Base-by-base conservation (phyloP, 2,797 vertebrate species). In the Sebastes goodei region DNA sequence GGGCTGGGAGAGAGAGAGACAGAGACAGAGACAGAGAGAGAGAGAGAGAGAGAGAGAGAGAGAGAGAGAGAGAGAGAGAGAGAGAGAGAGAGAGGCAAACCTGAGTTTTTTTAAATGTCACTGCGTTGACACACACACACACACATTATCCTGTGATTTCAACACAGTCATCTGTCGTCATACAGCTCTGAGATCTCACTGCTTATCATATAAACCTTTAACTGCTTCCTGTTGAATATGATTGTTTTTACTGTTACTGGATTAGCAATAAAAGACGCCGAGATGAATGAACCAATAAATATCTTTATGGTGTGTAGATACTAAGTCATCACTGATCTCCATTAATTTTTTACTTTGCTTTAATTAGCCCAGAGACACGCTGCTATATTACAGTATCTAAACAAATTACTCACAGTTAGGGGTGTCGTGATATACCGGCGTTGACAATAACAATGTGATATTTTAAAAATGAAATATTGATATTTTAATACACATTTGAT, bases 41-140 rank as follows among this genome's bases (percentile, higher is more conserved):
- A 32, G 29, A 35, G 33, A 12, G 33, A 35, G 33, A 5, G 11
- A 12, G 33, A 33, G 33, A 33, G 10, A 10, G 32, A 33, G 32
- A 33, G 32, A 33, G 32, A 32, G 2, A 33, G 32, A 33, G 32
- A 32, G 32, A 32, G 32, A 9, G 30, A 32, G 30, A 32, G 30
- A 32, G 30, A 32, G 30, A 32, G 30, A 32, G 30, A 71, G 68
- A 33, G 60, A 86, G 14, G 49, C 42, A 9, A 74, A 72, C 59
- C 23, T 76, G 66, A 89, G 82, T 63, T 82, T 81, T 55, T 35
- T 74, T 68, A 65, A 74, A 75, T 53, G 78, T 73, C 30, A 21
- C 62, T 0, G 61, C 4, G 20, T 52, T 73, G 33, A 65, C 52
- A 66, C 62, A 60, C 14, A 70, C 30, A 23, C 65, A 29, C 78